Conservation (phyloP, 2,797 vertebrate species). For the Monodelphis domestica region DNA sequence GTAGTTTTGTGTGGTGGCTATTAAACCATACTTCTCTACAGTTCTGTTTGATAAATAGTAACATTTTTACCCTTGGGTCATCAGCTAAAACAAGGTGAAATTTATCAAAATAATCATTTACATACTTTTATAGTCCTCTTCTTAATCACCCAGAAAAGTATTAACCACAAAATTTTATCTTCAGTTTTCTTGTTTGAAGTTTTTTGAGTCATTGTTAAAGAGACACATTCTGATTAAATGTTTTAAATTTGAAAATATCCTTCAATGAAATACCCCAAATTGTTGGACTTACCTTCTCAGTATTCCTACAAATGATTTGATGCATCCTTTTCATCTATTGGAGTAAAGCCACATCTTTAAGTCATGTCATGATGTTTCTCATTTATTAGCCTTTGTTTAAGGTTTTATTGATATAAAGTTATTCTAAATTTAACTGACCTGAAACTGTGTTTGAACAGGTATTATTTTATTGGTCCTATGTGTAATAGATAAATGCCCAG, state of each 20-base stretch:
- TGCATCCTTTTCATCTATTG: not conserved
- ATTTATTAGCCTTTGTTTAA: constrained; percentile 30
- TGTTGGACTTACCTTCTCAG: not conserved
- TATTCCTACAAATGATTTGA: not conserved
- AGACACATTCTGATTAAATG: constrained; percentile 21
- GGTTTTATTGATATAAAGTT: constrained; percentile 35
- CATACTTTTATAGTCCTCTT: constrained; percentile 12
- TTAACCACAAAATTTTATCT: not conserved
- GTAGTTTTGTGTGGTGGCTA: not conserved
- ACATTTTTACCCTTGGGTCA: not conserved
- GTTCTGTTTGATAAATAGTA: constrained; percentile 6
- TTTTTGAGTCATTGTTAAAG: constrained; percentile 3
- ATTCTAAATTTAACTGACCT: not conserved
- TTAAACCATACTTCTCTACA: not conserved
- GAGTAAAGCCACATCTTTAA: not conserved
- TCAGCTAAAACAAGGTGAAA: constrained; percentile 27
- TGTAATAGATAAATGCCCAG: constrained; percentile 2
- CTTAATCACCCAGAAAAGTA: constrained; percentile 7
- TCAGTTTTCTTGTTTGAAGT: not conserved
- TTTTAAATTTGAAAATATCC: constrained; percentile 29
- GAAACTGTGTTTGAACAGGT: not conserved
- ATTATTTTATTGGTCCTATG: not conserved
- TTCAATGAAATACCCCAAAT: constrained; percentile 22
- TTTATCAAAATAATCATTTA: constrained; percentile 41
- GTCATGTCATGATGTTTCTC: constrained; percentile 3